Evolutionary conservation across 2,113 vertebrate species (phyloP), one percentile per base, ranked within the genome.

Genomic region (Motacilla tschutschensis): DNA sequence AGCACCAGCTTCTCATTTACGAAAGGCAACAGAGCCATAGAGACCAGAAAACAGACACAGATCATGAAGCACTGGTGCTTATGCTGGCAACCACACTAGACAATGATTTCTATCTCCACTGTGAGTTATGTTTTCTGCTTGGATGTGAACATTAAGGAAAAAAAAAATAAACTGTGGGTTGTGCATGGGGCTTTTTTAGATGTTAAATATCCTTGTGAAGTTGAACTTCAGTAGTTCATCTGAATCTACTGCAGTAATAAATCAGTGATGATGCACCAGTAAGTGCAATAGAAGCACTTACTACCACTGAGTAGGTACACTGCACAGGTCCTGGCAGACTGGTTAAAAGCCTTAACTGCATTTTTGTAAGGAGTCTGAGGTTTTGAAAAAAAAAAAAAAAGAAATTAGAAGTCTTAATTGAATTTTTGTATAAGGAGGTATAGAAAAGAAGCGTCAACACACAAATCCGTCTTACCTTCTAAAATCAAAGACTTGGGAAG

Each of bases 11-110:
- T 79, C 74, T 81, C 71, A 79, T 70, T 89, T 91, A 75, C 66
- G 88, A 86, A 66, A 79, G 35, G 67, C 54, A 91, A 83, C 19
- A 78, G 41, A 90, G 58, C 66, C 79, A 91, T 13, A 85, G 48
- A 85, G 73, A 89, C 73, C 38, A 87, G 63, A 51, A 93, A 89
- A 31, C 74, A 92, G 70, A 74, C 75, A 82, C 35, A 80, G 76
- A 83, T 44, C 10, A 1, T 43, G 70, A 66, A 78, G 62, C 22
- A 22, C 5, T 75, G 66, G 54, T 75, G 74, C 70, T 87, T 83
- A 58, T 6, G 19, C 80, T 92, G 62, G 72, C 76, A 92, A 29
- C 46, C 15, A 48, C 70, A 36, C 13, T 6, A 50, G 50, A 54
- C 26, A 85, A 43, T 25, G 50, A 87, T 62, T 81, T 91, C 41